These are phyloP conservation scores for Morphnarchus princeps DNA, from an alignment of 2,113 vertebrate genomes.

Conservation along the genomic window DNA sequence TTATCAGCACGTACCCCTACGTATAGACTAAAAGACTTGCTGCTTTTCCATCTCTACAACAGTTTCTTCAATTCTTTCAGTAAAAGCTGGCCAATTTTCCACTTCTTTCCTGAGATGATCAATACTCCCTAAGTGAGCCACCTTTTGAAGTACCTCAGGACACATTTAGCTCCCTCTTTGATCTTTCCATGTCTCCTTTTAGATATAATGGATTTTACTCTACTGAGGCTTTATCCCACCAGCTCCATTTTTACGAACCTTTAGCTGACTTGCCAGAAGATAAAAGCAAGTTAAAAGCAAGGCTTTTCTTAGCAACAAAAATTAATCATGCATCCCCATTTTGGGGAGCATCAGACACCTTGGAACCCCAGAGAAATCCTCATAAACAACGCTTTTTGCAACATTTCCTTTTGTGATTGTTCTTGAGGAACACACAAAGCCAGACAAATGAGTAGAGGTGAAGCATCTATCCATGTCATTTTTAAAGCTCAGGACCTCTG, in stretches of 20 bases:
- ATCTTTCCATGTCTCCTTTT: constrained; percentile 49
- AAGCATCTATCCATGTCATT: not conserved
- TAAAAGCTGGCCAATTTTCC: constrained; percentile 41
- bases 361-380: not conserved
- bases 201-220: constrained; percentile 39
- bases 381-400: not conserved
- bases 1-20: not conserved
- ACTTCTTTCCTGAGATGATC: constrained; percentile 15
- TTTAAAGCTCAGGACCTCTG: not conserved
- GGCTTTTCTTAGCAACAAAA: not conserved
- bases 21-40: not conserved
- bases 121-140: constrained; percentile 5
- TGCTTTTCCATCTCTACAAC: not conserved
- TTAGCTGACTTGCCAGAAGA: not conserved
- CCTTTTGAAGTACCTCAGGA: constrained; percentile 35
- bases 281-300: constrained; percentile 9
- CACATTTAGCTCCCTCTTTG: constrained; percentile 30
- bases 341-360: not conserved
- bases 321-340: not conserved
- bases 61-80: not conserved
- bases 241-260: not conserved
- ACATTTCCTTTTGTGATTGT: not conserved
- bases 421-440: not conserved
- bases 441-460: not conserved
- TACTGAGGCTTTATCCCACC: not conserved